Percentiles rank a stretch among this genome's conserved stretches.
Evolutionary conservation across 2,113 vertebrate species (phyloP).

Genomic region (Sinocyclocheilus anshuiensis): DNA sequence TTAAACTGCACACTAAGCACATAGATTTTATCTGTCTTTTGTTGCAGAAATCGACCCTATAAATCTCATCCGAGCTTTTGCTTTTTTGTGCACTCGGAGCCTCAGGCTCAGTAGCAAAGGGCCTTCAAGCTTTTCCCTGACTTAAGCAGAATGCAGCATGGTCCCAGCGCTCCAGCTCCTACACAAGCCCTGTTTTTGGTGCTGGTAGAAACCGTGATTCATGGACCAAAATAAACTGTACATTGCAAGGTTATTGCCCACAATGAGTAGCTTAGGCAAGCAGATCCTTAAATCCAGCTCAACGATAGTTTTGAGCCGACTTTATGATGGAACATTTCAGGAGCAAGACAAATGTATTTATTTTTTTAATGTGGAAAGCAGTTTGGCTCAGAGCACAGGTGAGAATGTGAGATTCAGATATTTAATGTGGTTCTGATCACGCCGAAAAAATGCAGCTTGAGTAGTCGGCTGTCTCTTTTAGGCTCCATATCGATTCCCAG

Average conservation of each 20-base stretch:
- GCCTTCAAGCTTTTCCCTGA: slow-evolving; percentile 27
- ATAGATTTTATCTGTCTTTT: slow-evolving; percentile 55
- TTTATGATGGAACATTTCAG: slow-evolving; percentile 9
- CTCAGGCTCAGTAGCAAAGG: slow-evolving; percentile 18
- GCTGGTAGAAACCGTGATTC: slow-evolving; percentile 17
- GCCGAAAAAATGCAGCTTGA: not conserved
- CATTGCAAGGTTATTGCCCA: slow-evolving; percentile 33
- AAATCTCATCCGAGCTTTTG: slow-evolving; percentile 35
- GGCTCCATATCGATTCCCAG: not conserved
- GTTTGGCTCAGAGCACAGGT: not conserved
- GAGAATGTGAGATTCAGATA: not conserved
- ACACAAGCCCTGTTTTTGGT: slow-evolving; percentile 9
- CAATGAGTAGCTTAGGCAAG: slow-evolving; percentile 34
- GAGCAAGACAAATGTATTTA: not conserved
- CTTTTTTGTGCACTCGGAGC: slow-evolving; percentile 11
- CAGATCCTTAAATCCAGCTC: slow-evolving; percentile 29
- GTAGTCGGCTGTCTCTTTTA: not conserved
- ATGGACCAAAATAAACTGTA: slow-evolving; percentile 38
- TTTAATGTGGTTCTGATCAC: not conserved
- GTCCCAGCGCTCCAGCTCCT: not conserved
- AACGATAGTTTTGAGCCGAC: slow-evolving; percentile 8
- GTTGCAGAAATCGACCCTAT: slow-evolving; percentile 49
- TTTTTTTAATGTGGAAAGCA: slow-evolving; percentile 4
- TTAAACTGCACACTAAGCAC: slow-evolving; percentile 50
- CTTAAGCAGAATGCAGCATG: slow-evolving; percentile 45